A percentile compares a stretch with the other conserved stretches of the same genome.
These are phyloP conservation scores for Agrotis puta DNA, from an alignment of 2,888 invertebrate genomes.

Conservation along the genomic window DNA sequence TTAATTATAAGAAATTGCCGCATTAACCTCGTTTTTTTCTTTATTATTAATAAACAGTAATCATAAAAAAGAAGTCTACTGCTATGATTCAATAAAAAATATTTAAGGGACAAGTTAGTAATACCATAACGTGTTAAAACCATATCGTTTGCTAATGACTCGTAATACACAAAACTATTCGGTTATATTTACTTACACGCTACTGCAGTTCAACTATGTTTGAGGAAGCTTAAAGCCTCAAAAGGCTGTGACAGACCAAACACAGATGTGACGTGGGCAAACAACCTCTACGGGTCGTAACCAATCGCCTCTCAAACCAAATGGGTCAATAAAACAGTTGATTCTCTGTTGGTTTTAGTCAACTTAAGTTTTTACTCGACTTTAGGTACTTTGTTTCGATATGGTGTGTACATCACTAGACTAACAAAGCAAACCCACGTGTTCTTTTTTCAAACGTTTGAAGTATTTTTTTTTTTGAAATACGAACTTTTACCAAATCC, in stretches of 20 bases:
- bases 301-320: conserved; percentile 79
- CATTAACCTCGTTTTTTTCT: conserved; percentile 49
- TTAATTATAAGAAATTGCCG: conserved; percentile 50
- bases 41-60: conserved; percentile 49
- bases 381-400: conserved; percentile 73
- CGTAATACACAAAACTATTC: conserved; percentile 72
- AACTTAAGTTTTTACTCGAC: conserved; percentile 75
- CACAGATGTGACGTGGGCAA: conserved; percentile 88
- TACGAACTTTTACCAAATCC: conserved; percentile 53
- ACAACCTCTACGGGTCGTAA: conserved; percentile 78
- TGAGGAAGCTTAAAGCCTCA: conserved; percentile 84
- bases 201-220: conserved; percentile 82
- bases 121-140: conserved; percentile 55
- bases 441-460: conserved; percentile 66
- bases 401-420: conserved; percentile 71
- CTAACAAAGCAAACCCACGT: conserved; percentile 64
- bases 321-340: conserved; percentile 78
- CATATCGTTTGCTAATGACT: conserved; percentile 75
- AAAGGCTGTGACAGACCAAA: conserved; percentile 87
- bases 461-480: conserved; percentile 49
- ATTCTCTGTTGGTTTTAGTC: conserved; percentile 76
- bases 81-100: conserved; percentile 41
- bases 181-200: conserved; percentile 78
- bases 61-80: conserved; percentile 37
- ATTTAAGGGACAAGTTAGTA: conserved; percentile 42